phyloP scores from a whole-genome alignment of 2,113 vertebrate species.

The Apeltes quadracus region DNA sequence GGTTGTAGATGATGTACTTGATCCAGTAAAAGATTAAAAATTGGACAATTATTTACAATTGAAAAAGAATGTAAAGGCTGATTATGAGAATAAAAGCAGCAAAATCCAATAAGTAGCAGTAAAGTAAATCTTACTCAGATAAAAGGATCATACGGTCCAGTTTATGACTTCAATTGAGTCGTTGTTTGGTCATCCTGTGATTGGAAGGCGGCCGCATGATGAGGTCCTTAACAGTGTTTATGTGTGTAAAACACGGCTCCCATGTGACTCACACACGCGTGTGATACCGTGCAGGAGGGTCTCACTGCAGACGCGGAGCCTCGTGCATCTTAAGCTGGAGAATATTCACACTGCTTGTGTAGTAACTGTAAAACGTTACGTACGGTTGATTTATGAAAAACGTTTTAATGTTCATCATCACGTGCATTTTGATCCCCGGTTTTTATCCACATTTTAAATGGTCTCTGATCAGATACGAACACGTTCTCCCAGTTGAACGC shows the following conservation, averaged over 20 bases:
- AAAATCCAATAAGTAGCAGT: too few species aligned
- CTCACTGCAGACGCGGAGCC: too few species aligned
- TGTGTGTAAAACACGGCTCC: constrained; percentile 12
- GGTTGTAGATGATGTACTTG: not conserved
- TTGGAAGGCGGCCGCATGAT: too few species aligned
- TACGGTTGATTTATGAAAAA: too few species aligned
- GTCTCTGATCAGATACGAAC: not conserved
- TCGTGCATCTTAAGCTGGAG: too few species aligned
- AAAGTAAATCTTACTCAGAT: too few species aligned
- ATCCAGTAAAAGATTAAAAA: not conserved
- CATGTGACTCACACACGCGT: constrained; percentile 14
- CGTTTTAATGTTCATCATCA: not conserved
- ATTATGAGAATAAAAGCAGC: not conserved
- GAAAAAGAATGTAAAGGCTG: not conserved
- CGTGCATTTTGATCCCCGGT: not conserved
- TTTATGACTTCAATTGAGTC: too few species aligned
- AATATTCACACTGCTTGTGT: too few species aligned
- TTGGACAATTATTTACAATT: not conserved
- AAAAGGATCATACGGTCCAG: too few species aligned
- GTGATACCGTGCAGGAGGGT: constrained; percentile 1
- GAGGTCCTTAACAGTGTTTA: constrained; percentile 35
- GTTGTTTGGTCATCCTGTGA: constrained; percentile 30
- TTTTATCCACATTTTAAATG: not conserved
- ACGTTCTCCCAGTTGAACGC: too few species aligned
- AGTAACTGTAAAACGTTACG: too few species aligned